Conservation (phyloP, 2,113 vertebrate species). For the Otolemur garnettii region DNA sequence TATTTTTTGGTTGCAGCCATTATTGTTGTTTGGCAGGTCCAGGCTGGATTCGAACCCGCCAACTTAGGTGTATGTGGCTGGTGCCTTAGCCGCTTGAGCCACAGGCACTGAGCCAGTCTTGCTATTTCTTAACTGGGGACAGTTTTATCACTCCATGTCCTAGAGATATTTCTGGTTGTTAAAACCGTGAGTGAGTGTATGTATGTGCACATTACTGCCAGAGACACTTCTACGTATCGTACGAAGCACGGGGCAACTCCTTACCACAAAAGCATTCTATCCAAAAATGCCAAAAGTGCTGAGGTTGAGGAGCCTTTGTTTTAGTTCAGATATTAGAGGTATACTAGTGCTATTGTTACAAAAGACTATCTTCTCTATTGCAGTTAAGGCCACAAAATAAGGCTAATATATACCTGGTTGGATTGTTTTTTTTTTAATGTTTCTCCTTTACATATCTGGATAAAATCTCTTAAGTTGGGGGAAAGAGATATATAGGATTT, state of each 20-base stretch:
- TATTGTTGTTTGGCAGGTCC: too few relatives aligned
- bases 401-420: not conserved
- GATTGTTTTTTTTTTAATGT: not conserved
- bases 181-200: not conserved
- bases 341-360: not conserved
- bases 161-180: not conserved
- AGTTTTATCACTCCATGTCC: not conserved
- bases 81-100: too few relatives aligned
- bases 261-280: not conserved
- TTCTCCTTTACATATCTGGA: not conserved
- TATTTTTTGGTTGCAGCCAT: too few relatives aligned
- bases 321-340: not conserved
- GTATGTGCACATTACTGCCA: accelerated
- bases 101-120: not conserved
- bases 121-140: not conserved
- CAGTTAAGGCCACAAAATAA: not conserved
- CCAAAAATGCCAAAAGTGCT: not conserved
- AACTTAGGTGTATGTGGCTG: too few relatives aligned
- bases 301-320: not conserved
- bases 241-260: not conserved
- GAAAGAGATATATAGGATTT: not conserved
- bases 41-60: too few relatives aligned
- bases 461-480: not conserved
- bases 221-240: not conserved
- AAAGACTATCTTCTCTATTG: not conserved